These are phyloP conservation scores for Cryptus viduatorius DNA, from an alignment of 2,888 invertebrate species.

Conservation along the genomic window DNA sequence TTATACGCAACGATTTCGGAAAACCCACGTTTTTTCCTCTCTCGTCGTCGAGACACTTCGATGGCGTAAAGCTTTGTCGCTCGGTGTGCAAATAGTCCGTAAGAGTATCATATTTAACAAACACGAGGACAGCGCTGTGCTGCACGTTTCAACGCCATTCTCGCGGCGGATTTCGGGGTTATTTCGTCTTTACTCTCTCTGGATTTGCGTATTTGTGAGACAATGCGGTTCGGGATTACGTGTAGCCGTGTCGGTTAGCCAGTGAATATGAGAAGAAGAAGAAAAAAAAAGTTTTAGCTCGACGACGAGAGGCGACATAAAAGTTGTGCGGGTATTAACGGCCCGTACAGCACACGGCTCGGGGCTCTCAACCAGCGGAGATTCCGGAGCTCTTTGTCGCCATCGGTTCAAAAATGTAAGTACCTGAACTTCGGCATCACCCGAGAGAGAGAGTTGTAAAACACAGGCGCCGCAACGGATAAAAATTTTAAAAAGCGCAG, in stretches of 20 bases:
- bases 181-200: conserved; percentile 21
- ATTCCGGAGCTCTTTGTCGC: conserved; percentile 31
- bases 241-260: conserved; percentile 17
- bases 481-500: conserved; percentile 42
- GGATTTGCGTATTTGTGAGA: conserved; percentile 68
- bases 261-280: conserved; percentile 11
- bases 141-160: not conserved
- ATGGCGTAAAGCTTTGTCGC: conserved; percentile 18
- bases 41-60: not conserved
- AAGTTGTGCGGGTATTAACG: conserved; percentile 69
- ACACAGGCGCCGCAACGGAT: conserved; percentile 65
- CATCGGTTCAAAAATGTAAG: conserved; percentile 20
- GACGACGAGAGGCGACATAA: conserved; percentile 61
- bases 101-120: conserved; percentile 36
- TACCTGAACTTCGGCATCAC: conserved; percentile 30
- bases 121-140: not conserved
- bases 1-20: conserved; percentile 37
- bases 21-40: conserved; percentile 55
- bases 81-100: conserved; percentile 46
- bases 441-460: conserved; percentile 61
- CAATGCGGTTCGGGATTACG: conserved; percentile 58
- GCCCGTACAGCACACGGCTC: not conserved
- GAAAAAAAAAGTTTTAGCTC: conserved; percentile 55
- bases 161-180: not conserved
- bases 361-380: conserved; percentile 1